A percentile compares a stretch with the other conserved stretches of the same genome.
Conservation (phyloP, 2,888 invertebrate species). For the Phragmatobia fuliginosa region DNA sequence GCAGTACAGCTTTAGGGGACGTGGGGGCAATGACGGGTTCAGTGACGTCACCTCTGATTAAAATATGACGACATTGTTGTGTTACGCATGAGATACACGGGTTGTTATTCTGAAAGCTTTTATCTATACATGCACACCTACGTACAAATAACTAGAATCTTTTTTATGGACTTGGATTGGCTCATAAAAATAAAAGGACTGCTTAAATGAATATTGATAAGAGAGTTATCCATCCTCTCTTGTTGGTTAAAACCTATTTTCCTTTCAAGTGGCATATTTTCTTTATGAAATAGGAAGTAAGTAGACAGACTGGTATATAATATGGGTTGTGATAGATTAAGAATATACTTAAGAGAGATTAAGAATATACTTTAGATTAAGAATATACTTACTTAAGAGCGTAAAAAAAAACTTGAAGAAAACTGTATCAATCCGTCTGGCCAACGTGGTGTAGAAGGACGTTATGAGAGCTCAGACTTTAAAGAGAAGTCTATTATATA, state of each 20-base stretch:
- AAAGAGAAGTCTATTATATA: too few relatives aligned
- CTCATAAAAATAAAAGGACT: neutral
- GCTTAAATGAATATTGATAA: neutral
- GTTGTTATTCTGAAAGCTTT: conserved; percentile 12
- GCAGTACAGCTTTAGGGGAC: neutral
- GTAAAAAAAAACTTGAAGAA: too few relatives aligned
- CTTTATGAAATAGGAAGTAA: too few relatives aligned
- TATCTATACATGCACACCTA: conserved; percentile 7
- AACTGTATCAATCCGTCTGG: too few relatives aligned
- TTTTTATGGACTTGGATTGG: neutral
- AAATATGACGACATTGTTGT: conserved; percentile 11
- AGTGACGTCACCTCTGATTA: conserved; percentile 22
- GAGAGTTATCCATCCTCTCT: neutral
- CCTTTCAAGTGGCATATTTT: neutral
- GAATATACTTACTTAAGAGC: too few relatives aligned
- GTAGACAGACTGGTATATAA: too few relatives aligned
- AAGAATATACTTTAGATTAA: too few relatives aligned
- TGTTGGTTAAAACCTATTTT: neutral
- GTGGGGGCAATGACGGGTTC: conserved; percentile 9
- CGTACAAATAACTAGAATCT: neutral
- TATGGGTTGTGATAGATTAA: too few relatives aligned
- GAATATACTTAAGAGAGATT: too few relatives aligned
- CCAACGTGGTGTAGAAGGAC: too few relatives aligned
- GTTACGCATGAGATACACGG: conserved; percentile 12
- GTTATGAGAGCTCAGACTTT: too few relatives aligned